Evolutionary conservation across 2,888 invertebrate species (phyloP).

Genomic region (Sericinus montela): DNA sequence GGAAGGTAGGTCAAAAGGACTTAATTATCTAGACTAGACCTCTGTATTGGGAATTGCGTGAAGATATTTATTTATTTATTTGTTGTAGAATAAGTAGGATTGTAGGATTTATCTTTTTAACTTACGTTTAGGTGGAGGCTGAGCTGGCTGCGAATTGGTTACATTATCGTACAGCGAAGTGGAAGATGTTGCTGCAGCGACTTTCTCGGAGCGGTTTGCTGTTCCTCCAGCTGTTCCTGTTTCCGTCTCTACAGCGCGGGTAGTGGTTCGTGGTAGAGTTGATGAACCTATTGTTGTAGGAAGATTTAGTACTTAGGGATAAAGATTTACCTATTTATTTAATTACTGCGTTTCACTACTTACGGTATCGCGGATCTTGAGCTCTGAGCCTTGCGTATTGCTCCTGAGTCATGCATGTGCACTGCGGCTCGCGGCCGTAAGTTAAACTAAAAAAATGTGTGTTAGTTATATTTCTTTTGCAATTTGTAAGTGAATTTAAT

Average conservation of each 20-base stretch:
- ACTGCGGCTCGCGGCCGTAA: slow-evolving; percentile 89
- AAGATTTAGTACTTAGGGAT: slow-evolving; percentile 13
- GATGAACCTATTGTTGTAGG: slow-evolving; percentile 83
- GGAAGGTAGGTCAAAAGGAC: too few species aligned
- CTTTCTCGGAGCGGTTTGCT: slow-evolving; percentile 83
- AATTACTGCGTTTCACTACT: slow-evolving; percentile 33
- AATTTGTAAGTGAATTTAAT: too few species aligned
- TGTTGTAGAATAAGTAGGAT: too few species aligned
- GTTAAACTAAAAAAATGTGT: slow-evolving; percentile 51
- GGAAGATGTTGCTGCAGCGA: slow-evolving; percentile 91
- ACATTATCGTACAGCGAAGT: slow-evolving; percentile 94
- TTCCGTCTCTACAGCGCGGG: slow-evolving; percentile 84
- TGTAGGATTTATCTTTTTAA: background rate
- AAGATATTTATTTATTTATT: too few species aligned
- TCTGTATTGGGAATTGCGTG: too few species aligned
- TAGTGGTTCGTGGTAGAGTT: slow-evolving; percentile 88
- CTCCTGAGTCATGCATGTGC: slow-evolving; percentile 97
- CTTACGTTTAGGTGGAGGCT: slow-evolving; percentile 74
- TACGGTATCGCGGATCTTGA: slow-evolving; percentile 89
- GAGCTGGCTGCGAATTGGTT: slow-evolving; percentile 69
- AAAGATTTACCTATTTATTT: background rate
- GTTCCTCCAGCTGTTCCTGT: slow-evolving; percentile 69
- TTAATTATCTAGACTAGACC: too few species aligned
- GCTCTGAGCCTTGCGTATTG: slow-evolving; percentile 92
- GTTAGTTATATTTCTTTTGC: too few species aligned